Evolutionary conservation across 2,888 invertebrate species (phyloP), one percentile per base, ranked within the genome.

Genomic region (Panzeria rudis): DNA sequence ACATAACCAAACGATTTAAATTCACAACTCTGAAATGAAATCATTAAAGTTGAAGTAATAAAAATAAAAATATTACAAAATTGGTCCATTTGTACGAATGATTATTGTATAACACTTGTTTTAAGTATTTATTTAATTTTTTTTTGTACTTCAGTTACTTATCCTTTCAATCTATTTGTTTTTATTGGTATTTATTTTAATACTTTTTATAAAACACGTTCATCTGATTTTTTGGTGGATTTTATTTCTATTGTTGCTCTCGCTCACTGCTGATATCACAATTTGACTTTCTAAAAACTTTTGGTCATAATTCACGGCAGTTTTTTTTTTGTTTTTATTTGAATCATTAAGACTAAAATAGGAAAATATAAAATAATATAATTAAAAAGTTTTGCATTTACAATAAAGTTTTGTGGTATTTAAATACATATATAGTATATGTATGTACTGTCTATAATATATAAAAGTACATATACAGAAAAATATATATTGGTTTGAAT

Each of bases 231-330:
- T 41, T 41, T 35, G 13, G 17, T 69, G 29, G 17, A 56, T 56
- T 54, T 78, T 69, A 50, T 72, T 35, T 25, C 54, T 52, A 44
- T 64, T 44, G 52, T 61, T 62, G 38, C 54, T n/a, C 71, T 41
- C 25, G 9, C 52, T 68, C 11, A 23, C 50, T 52, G 23, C 23
- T 52, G 50, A 7, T 44, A 50, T 15, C 7, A 38, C 13, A 52
- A 61, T 66, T 76, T 75, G 71, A 84, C 84, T 84, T 84, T 84
- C 84, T 72, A 84, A 84, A 76, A 84, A 79, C 69, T 84, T 80
- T 25, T 71, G 50, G 50, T 47, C 59, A 75, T 75, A 77, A 59
- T 77, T 81, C 69, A 73, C 68, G 25, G 25, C n/a, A 64, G 25
- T 64, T 68, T 35, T 61, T 38, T 35, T 61, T 38, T 32, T 38